phyloP scores from a whole-genome alignment of 2,888 invertebrate species.

The Hemicrepidius hirtus region DNA sequence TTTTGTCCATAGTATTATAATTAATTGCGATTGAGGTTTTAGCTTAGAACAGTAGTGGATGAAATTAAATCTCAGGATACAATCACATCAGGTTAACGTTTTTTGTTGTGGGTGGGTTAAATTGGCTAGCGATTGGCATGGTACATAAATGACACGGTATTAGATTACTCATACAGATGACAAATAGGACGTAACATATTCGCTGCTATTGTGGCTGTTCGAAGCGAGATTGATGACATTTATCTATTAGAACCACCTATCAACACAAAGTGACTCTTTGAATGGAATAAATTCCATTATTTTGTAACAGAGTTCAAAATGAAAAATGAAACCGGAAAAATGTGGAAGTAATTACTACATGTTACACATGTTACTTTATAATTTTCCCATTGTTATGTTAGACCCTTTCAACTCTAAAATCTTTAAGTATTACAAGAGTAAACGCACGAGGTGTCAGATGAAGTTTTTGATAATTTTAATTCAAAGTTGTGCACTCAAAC shows the following conservation, averaged over 20 bases:
- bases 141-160: constrained; percentile 14
- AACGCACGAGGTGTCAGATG: background rate
- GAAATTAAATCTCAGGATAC: background rate
- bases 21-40: too few relatives aligned
- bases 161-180: constrained; percentile 26
- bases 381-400: background rate
- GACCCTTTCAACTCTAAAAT: background rate
- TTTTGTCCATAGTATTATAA: too few relatives aligned
- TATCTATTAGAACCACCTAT: constrained; percentile 35
- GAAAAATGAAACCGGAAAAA: background rate
- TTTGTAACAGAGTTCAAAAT: background rate
- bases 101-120: constrained; percentile 7
- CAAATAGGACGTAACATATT: constrained; percentile 35
- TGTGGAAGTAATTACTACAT: background rate
- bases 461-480: constrained; percentile 27
- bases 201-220: constrained; percentile 28
- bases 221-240: constrained; percentile 40
- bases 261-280: constrained; percentile 20
- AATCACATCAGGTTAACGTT: background rate
- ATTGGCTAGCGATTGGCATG: constrained; percentile 17
- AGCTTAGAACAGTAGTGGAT: too few relatives aligned
- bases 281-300: constrained; percentile 18
- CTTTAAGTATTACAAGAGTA: constrained; percentile 4
- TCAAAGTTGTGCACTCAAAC: constrained; percentile 31
- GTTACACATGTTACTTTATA: background rate